Conservation (phyloP, 2,797 vertebrate genomes). For the Acanthurus tractus region DNA sequence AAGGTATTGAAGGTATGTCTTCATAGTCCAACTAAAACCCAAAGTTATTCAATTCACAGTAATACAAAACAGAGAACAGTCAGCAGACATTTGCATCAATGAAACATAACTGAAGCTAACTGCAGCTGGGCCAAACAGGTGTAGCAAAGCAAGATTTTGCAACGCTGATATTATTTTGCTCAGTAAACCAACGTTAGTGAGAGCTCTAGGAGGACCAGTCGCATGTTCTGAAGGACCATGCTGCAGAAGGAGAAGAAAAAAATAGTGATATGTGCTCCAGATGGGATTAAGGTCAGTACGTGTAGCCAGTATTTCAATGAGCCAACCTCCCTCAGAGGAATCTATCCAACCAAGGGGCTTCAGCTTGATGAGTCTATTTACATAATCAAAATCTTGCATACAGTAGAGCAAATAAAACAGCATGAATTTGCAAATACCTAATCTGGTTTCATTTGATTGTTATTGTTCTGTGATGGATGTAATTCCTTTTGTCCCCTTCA, state of each 20-base stretch:
- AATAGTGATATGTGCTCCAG: neutral
- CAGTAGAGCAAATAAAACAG: neutral
- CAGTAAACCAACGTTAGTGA: slow-evolving; percentile 2
- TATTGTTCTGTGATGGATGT: slow-evolving; percentile 11
- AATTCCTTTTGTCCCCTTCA: slow-evolving; percentile 16
- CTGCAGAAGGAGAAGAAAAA: neutral
- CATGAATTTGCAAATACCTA: slow-evolving; percentile 9
- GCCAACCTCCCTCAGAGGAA: neutral
- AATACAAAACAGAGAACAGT: neutral
- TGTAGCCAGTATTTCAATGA: slow-evolving; percentile 18
- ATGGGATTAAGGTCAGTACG: slow-evolving; percentile 16
- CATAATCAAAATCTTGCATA: slow-evolving; percentile 9
- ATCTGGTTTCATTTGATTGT: slow-evolving; percentile 26
- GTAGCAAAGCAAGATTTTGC: neutral
- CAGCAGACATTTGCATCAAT: neutral
- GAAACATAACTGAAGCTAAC: neutral
- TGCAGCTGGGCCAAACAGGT: neutral
- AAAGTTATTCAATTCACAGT: neutral
- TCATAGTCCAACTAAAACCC: neutral
- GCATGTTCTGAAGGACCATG: neutral
- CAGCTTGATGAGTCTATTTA: slow-evolving; percentile 12
- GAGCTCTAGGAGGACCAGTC: neutral
- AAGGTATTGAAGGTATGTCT: neutral
- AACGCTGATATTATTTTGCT: neutral
- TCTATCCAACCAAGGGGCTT: neutral